These are phyloP conservation scores for Metalampra italica DNA, from an alignment of 2,888 invertebrate genomes.

Conservation along the genomic window DNA sequence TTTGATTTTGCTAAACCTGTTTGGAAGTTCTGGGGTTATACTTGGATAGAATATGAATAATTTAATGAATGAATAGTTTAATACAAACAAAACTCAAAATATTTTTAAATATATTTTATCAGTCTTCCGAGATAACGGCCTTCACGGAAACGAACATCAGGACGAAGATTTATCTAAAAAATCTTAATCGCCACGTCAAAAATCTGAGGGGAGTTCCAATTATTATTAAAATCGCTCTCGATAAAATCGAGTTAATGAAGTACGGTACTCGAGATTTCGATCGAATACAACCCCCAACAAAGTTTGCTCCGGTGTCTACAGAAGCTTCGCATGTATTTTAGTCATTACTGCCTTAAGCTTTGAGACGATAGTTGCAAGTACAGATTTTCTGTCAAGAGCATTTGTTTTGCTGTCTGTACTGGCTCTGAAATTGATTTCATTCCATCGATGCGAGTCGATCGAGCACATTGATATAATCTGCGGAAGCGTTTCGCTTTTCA, in stretches of 20 bases:
- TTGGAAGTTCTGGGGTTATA: too few relatives aligned
- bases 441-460: slow-evolving; percentile 59
- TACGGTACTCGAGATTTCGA: slow-evolving; percentile 64
- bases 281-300: slow-evolving; percentile 25
- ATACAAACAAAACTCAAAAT: background rate
- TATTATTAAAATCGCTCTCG: slow-evolving; percentile 67
- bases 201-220: slow-evolving; percentile 58
- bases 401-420: slow-evolving; percentile 22
- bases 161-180: slow-evolving; percentile 50
- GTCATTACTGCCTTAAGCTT: background rate
- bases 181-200: slow-evolving; percentile 63
- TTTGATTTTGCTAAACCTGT: too few relatives aligned
- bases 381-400: background rate
- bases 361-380: background rate
- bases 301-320: slow-evolving; percentile 7
- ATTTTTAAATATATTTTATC: slow-evolving; percentile 11
- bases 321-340: background rate
- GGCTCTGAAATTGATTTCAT: slow-evolving; percentile 71
- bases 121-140: slow-evolving; percentile 35
- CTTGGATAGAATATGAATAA: too few relatives aligned
- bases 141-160: slow-evolving; percentile 41
- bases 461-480: slow-evolving; percentile 55
- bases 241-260: slow-evolving; percentile 77
- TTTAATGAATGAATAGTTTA: background rate
- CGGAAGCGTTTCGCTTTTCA: slow-evolving; percentile 52